Conservation (phyloP, 2,888 invertebrate species). For the Mesorhabditis sp. region DNA sequence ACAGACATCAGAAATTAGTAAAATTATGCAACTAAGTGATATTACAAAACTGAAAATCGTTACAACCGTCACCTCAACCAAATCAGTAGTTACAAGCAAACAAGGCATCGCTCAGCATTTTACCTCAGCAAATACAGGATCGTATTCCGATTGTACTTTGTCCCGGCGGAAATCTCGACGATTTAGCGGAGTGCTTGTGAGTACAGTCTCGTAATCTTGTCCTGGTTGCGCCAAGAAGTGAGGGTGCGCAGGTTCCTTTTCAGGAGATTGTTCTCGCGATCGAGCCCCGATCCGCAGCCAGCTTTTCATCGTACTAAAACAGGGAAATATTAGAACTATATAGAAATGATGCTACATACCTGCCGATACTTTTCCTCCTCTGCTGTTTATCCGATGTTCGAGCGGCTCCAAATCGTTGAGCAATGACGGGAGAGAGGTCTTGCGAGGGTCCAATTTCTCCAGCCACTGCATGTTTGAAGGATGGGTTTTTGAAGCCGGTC, state of each 20-base stretch:
- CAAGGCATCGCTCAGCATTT: not conserved
- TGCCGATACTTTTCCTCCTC: slow-evolving; percentile 35
- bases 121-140: slow-evolving; percentile 3
- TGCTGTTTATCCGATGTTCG: slow-evolving; percentile 16
- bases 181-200: not conserved
- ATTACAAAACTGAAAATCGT: too few relatives aligned
- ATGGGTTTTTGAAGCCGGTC: not conserved
- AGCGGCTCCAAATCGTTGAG: not conserved
- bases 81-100: not conserved
- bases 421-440: not conserved
- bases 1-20: too few relatives aligned
- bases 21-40: too few relatives aligned
- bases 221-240: too few relatives aligned
- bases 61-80: too few relatives aligned
- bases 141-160: not conserved
- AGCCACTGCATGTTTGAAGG: slow-evolving; percentile 1
- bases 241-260: slow-evolving; percentile 17
- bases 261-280: slow-evolving; percentile 35
- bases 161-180: not conserved
- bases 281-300: slow-evolving; percentile 38
- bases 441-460: not conserved
- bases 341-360: slow-evolving; percentile 15
- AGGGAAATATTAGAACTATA: not conserved
- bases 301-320: slow-evolving; percentile 32
- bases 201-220: not conserved